Evolutionary conservation across 2,888 invertebrate genomes (phyloP), one percentile per base, ranked within the genome.

Genomic region (Leucoptera coffeella): DNA sequence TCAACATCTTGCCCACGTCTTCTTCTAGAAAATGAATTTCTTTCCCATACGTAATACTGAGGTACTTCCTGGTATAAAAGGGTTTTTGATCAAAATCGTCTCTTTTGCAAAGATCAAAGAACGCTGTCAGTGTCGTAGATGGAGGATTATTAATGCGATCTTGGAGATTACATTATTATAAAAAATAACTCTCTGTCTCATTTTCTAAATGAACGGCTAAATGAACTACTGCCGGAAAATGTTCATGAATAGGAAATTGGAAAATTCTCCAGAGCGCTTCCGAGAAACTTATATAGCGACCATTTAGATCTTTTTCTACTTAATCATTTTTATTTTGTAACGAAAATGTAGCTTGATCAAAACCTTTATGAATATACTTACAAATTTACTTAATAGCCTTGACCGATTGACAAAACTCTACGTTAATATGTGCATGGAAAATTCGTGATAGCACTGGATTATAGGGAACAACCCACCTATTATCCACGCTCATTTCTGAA

Each of bases 391-490:
- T 36, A 20, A 36, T 36, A 23, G 32, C 22, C 32, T 35, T 27
- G 21, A 36, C 34, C 12, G 33, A 36, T 14, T 32, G 27, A 24
- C 34, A 36, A 28, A 28, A 33, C 14, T 32, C 33, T 19, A 35
- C 32, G 28, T 36, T 34, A 22, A 33, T 33, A 23, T 36, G 33
- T 23, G 33, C 35, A 23, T 35, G 35, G 21, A 31, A 36, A 21
- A n/a, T 33, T 25, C 26, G 19, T 25, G 25, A 33, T 12, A 37
- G 29, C 10, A 36, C 13, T 22, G 37, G 35, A 20, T 29, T 32
- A 33, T 42, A 43, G n/a, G 40, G 41, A 14, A 39, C 42, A 9
- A 43, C 33, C 41, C 42, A 43, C 8, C 32, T 22, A 34, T 41
- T 43, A 31, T 42, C 40, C 27, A 39, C 21, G 5, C 28, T 27